Base-by-base conservation (phyloP, 2,113 vertebrate species). In the Grus americana region DNA sequence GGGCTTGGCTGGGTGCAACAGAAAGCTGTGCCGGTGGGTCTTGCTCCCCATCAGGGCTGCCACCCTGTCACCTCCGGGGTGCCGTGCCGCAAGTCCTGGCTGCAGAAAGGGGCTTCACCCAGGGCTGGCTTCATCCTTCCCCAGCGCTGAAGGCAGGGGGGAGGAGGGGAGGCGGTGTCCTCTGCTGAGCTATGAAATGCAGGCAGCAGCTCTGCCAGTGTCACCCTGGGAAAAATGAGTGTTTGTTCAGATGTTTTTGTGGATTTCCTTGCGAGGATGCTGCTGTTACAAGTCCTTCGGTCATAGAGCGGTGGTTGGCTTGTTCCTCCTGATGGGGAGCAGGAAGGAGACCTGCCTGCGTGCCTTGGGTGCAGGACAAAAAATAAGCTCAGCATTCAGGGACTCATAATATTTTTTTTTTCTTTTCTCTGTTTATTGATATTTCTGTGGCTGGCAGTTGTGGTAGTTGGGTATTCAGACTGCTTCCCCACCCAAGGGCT, bases 201-300 rank as follows among this genome's bases (percentile, higher is more conserved):
- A 38, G 49, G 52, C 30, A 67, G 22, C 29, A 24, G 1, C 54
- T 75, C 58, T 38, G 17, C 21, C 3, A 4, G 4, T 20, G 30
- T 81, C 23, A 18, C 21, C 16, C 6, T 0, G 0, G 12, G 36
- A 9, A 44, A 58, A 42, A 22, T 61, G 38, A 38, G 38, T 38
- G 27, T 40, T 42, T 5, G 40, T 84, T 89, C 12, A 5, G 40
- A 11, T 27, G 26, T 7, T 68, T 52, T 44, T 47, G 23, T n/a
- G 40, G 4, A 0, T 84, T 52, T 65, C 36, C 34, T 91, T 2
- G 2, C 36, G n/a, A 76, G 38, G 40, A n/a, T n/a, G 47, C 16
- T 85, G 68, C 15, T 57, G 30, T 38, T 44, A 11, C 24, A 44
- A 62, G n/a, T 57, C 21, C 27, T 19, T 40, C 12, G 2, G 40